These are phyloP conservation scores for Murina feae DNA, from an alignment of 2,113 vertebrate genomes.

Conservation along the genomic window DNA sequence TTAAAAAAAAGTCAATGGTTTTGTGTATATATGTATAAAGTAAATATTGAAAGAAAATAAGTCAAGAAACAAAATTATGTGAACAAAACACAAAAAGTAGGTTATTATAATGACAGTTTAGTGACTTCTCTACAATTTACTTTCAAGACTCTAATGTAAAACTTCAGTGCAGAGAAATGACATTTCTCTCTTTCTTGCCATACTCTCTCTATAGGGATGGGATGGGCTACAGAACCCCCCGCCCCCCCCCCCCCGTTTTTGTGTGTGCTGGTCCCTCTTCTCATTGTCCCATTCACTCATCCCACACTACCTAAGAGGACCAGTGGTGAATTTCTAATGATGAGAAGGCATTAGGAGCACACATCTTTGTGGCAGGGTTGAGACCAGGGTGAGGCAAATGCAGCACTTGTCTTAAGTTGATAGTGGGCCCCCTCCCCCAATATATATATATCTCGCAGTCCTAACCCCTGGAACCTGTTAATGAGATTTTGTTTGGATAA, in stretches of 20 bases:
- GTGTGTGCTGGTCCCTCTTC: not conserved
- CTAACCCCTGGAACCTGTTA: not conserved
- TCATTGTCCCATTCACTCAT: not conserved
- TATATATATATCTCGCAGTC: not conserved
- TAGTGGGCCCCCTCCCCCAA: no score
- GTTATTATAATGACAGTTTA: not conserved
- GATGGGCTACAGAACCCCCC: not conserved
- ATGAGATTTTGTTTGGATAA: not conserved
- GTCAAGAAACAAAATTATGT: conserved; percentile 3
- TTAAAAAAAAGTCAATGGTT: conserved; percentile 28
- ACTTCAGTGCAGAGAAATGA: not conserved
- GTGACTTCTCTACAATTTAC: not conserved
- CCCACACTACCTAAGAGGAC: not conserved
- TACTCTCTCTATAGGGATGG: not conserved
- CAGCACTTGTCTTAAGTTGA: not conserved
- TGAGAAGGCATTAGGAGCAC: not conserved
- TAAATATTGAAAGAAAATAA: conserved; percentile 29
- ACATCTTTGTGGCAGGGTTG: not conserved
- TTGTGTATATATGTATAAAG: not conserved
- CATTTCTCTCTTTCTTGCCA: not conserved
- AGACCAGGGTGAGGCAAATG: not conserved
- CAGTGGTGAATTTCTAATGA: no score
- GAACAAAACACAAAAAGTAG: not conserved
- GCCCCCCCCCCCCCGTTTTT: no score
- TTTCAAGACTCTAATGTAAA: not conserved